A percentile compares a stretch with the other conserved stretches of the same genome.
phyloP scores from a whole-genome alignment of 2,888 invertebrate genomes.

The Autographa gamma region DNA sequence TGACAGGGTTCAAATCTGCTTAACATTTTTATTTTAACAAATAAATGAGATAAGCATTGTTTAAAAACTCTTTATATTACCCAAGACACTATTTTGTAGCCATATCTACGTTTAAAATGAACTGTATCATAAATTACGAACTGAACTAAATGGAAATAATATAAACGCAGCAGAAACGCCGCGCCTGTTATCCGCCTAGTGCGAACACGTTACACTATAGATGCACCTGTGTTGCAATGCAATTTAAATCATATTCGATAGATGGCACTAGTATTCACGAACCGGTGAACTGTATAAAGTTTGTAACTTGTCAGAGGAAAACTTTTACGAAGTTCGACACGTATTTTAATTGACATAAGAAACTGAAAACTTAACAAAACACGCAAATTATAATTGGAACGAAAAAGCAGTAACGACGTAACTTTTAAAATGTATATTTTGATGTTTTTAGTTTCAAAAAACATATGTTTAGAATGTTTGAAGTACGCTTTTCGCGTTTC shows the following conservation, averaged over 20 bases:
- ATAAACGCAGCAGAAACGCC: not conserved
- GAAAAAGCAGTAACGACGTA: not conserved
- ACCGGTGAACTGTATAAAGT: not conserved
- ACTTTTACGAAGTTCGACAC: not conserved
- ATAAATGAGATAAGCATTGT: too few relatives aligned
- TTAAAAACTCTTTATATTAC: too few relatives aligned
- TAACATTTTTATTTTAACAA: too few relatives aligned
- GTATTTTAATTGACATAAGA: not conserved
- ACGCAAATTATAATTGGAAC: not conserved
- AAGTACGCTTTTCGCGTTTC: not conserved
- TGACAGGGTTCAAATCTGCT: too few relatives aligned
- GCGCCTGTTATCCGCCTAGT: not conserved
- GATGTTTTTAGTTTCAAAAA: not conserved
- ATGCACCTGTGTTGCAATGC: constrained; percentile 1
- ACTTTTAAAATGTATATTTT: not conserved
- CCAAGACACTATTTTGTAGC: too few relatives aligned
- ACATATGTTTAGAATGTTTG: not conserved
- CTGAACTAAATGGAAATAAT: too few relatives aligned
- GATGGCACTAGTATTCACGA: constrained; percentile 25
- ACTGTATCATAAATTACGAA: too few relatives aligned
- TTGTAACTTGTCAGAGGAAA: not conserved
- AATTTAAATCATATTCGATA: not conserved
- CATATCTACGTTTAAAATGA: too few relatives aligned
- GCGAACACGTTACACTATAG: not conserved
- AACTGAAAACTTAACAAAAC: not conserved